Conservation (phyloP, 2,113 vertebrate species). For the Neofelis nebulosa region DNA sequence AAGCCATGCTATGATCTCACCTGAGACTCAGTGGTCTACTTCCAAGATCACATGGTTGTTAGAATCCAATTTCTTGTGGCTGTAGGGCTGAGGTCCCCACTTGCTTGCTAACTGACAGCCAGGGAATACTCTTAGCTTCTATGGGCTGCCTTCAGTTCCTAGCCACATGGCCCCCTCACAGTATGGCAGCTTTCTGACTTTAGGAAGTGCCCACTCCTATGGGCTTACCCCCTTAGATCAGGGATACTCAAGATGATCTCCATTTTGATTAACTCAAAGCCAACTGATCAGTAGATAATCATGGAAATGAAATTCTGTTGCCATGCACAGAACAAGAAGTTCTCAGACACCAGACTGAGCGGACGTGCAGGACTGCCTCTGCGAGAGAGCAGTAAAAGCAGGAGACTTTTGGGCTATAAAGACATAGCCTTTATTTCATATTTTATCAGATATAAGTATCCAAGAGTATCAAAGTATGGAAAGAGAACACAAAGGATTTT, state of each 20-base stretch:
- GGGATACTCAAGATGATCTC: background rate
- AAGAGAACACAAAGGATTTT: no score
- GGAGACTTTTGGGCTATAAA: no score
- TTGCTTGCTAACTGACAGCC: background rate
- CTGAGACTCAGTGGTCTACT: background rate
- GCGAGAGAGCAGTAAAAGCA: no score
- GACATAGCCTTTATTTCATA: no score
- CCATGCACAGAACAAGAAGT: no score
- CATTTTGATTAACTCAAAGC: background rate
- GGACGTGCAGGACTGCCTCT: no score
- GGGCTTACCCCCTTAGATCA: background rate
- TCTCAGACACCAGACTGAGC: no score
- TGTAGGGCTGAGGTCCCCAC: background rate
- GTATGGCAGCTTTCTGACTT: background rate
- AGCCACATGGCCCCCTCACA: background rate
- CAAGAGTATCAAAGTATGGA: no score
- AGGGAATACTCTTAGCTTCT: background rate
- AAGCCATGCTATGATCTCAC: background rate
- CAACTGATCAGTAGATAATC: background rate
- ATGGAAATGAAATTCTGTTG: background rate
- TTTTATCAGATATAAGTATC: no score
- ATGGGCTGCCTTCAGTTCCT: background rate
- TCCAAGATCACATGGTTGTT: background rate
- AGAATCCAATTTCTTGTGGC: background rate
- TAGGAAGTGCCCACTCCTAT: background rate